Evolutionary conservation across 2,113 vertebrate species (phyloP).

Genomic region (Meleagris gallopavo): DNA sequence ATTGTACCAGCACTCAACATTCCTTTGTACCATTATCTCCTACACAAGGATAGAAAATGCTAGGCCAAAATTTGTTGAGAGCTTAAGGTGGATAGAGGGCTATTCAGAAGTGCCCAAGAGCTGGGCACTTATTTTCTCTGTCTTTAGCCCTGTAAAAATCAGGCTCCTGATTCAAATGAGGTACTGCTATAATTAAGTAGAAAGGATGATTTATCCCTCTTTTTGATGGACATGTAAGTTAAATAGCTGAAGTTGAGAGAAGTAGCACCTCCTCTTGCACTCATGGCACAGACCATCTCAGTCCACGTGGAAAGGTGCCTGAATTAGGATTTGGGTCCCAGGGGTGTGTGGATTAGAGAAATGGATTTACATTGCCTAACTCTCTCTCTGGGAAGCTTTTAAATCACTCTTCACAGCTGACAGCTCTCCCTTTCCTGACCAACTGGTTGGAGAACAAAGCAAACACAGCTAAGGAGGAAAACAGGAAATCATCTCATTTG

Average conservation of each 20-base stretch:
- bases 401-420: neutral
- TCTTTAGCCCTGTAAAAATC: neutral
- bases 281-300: neutral
- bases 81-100: neutral
- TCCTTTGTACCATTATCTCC: neutral
- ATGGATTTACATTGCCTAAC: neutral
- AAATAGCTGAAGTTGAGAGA: neutral
- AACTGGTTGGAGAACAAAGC: rapidly evolving
- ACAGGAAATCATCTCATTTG: neutral
- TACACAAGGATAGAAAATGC: neutral
- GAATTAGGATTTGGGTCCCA: neutral
- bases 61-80: neutral
- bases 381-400: neutral
- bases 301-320: neutral
- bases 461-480: neutral
- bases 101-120: neutral
- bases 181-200: neutral
- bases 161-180: neutral
- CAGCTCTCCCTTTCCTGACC: neutral
- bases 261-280: neutral
- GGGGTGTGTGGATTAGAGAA: neutral
- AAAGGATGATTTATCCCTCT: neutral
- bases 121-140: neutral
- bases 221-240: neutral
- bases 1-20: neutral